Base-by-base conservation (phyloP, 2,797 vertebrate genomes). In the Lagocephalus sceleratus region DNA sequence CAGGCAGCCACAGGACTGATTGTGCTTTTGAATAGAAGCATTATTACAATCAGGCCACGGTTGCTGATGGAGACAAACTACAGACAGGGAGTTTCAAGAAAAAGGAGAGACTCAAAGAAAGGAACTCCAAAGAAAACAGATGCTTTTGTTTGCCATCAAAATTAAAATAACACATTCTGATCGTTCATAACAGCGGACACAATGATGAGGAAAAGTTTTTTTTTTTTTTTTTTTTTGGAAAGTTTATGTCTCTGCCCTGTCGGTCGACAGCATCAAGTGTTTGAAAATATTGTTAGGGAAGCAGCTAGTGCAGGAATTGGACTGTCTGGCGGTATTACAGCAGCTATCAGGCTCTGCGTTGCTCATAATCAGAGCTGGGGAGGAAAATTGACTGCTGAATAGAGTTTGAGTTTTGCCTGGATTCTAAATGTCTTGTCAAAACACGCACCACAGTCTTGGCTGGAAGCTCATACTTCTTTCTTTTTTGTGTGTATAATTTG, bases 361-460 rank as follows among this genome's bases (percentile, higher is more conserved):
- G 56, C 63, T 83, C 64, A 70, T 82, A 82, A 85, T 87, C 79
- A 82, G 69, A 72, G 56, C 55, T 46, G 56, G 68, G 65, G 71
- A 78, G 74, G 71, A 67, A 85, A 85, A 85, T 72, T 82, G 75
- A 86, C 83, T 80, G 73, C 74, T 67, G 79, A 84, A 87, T 70
- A 79, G 67, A 79, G 81, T 83, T 65, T 49, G 73, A 78, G 60
- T 66, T 82, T 65, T 61, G 47, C 59, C 58, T 70, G 59, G 9
- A 55, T 73, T 66, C 57, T 57, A 73, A 77, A 84, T 68, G 42
- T 52, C 51, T 73, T 71, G 68, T 83, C 82, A 72, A 68, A 75
- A 67, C 66, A 66, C 62, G 62, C 70, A 82, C n/a, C n/a, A 78
- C 44, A 69, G 73, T 64, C 20, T 41, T 54, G 41, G 65, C 68